These are phyloP conservation scores for Listronotus oregonensis DNA, from an alignment of 1,140 invertebrate species.

Conservation along the genomic window DNA sequence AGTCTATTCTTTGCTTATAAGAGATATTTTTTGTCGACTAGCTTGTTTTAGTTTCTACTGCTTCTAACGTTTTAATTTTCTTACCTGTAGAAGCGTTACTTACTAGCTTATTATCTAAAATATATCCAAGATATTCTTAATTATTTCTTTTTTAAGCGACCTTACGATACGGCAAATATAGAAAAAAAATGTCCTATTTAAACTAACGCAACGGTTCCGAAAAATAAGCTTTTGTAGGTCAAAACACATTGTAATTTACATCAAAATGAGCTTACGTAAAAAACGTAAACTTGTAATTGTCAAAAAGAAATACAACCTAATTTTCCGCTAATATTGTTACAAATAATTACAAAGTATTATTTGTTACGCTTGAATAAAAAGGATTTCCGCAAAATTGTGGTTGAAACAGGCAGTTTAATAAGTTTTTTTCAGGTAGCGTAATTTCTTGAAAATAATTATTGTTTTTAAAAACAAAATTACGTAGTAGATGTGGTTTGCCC, in stretches of 20 bases:
- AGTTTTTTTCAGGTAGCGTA: constrained; percentile 15
- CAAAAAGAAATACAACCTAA: constrained; percentile 28
- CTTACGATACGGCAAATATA: too few relatives aligned
- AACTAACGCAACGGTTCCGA: too few relatives aligned
- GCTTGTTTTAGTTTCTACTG: too few relatives aligned
- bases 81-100: too few relatives aligned
- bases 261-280: constrained; percentile 26
- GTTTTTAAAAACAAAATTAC: background rate
- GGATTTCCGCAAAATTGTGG: constrained; percentile 36
- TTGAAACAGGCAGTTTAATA: constrained; percentile 27
- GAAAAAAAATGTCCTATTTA: too few relatives aligned
- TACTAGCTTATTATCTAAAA: too few relatives aligned
- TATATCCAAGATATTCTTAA: too few relatives aligned
- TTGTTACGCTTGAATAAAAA: constrained; percentile 31
- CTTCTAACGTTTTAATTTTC: too few relatives aligned
- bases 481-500: too few relatives aligned
- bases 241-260: constrained; percentile 23
- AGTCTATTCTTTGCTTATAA: too few relatives aligned
- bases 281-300: constrained; percentile 19
- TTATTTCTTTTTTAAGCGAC: too few relatives aligned
- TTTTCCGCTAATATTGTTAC: constrained; percentile 38
- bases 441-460: constrained; percentile 22
- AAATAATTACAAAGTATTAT: constrained; percentile 31
- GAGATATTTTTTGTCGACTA: too few relatives aligned
- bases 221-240: constrained; percentile 22